Percentiles rank a stretch among this genome's conserved stretches.
These are phyloP conservation scores for Uloborus diversus DNA, from an alignment of 1,140 invertebrate genomes.

Conservation along the genomic window DNA sequence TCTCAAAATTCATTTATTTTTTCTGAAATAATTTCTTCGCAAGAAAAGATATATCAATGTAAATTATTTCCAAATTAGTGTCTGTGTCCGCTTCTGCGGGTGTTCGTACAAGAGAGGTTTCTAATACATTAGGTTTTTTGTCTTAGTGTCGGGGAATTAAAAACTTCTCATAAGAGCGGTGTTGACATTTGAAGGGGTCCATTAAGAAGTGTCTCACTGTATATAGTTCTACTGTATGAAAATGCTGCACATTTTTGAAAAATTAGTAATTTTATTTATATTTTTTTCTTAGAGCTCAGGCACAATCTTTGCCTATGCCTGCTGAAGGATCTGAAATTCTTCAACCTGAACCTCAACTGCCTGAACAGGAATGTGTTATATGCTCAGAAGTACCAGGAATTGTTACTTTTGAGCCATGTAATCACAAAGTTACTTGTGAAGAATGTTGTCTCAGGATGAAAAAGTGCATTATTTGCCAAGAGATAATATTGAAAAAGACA, in stretches of 20 bases:
- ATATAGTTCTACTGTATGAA: background rate
- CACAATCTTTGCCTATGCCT: constrained; percentile 42
- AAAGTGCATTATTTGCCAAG: constrained; percentile 78
- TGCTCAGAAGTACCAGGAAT: constrained; percentile 75
- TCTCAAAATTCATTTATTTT: too few species aligned
- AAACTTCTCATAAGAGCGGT: too few species aligned
- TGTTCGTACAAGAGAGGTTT: too few species aligned
- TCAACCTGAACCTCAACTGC: constrained; percentile 15
- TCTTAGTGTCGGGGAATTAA: too few species aligned
- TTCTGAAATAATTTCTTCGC: too few species aligned
- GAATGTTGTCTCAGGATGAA: constrained; percentile 83
- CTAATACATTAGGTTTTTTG: too few species aligned
- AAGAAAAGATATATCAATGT: too few species aligned
- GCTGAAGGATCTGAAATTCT: background rate
- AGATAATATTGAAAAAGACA: constrained; percentile 63
- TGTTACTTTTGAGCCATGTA: constrained; percentile 78
- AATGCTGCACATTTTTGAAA: background rate
- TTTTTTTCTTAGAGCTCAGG: constrained; percentile 33
- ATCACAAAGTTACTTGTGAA: constrained; percentile 77
- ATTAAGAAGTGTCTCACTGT: too few species aligned
- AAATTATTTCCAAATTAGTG: too few species aligned
- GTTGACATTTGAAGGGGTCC: too few species aligned
- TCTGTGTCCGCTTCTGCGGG: too few species aligned
- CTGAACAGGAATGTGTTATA: constrained; percentile 72
- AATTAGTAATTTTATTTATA: too few species aligned